Base-by-base conservation (phyloP, 2,113 vertebrate species). In the Clupea harengus region DNA sequence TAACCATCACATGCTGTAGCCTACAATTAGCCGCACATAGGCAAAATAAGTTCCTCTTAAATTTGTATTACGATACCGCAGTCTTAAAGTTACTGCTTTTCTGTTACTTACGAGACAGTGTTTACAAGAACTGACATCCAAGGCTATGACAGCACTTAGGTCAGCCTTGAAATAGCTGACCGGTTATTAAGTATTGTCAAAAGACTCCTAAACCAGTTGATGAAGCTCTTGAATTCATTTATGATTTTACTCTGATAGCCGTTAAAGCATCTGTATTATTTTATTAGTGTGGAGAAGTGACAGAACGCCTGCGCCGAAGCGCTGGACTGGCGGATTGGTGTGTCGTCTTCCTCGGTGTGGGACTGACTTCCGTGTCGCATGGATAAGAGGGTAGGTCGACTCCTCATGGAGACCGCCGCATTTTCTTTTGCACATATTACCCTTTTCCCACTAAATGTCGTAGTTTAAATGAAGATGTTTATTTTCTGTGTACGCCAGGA, bases 361-460 rank as follows among this genome's bases (percentile, higher is more conserved):
- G 84, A 85, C 88, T 87, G 89, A 85, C 89, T 90, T 90, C 88
- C 84, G 88, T 89, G 87, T 86, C 90, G 89, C 90, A 91, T 91
- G 91, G 91, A 91, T 87, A 92, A 90, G 89, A 90, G 91, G 94
- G 94, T 95, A 94, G 81, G 93, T 93, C 88, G 82, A 86, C 80
- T 22, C 54, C 54, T 22, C 54, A 22, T 22, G 20, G 54, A 60
- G 54, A 22, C 54, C 18, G 54, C 4, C 18, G 54, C 54, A 60
- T 52, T 49, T n/a, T 60, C 4, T 60, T 20, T 20, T 20, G 18
- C 54, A 60, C 18, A 4, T 52, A 52, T 4, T 57, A 60, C 52
- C 17, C 17, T 2, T 18, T 54, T 60, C 54, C 20, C 54, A 22
- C 54, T 22, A 22, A 4, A 60, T 60, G 22, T 60, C 20, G 18